Evolutionary conservation across 53 echinoderm and acorn worm species (phyloP).

Genomic region (Actinopyga echinites): DNA sequence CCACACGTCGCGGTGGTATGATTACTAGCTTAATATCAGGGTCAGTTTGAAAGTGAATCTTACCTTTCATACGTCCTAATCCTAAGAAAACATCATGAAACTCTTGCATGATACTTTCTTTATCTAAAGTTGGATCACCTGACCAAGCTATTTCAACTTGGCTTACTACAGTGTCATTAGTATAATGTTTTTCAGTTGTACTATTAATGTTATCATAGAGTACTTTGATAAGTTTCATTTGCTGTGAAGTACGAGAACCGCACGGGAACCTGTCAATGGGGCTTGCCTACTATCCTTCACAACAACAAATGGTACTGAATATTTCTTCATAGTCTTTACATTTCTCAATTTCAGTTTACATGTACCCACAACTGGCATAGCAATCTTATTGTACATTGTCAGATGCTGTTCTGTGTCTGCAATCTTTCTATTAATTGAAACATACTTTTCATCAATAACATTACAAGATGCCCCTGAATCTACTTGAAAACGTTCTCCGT

Average conservation of each 20-base stretch:
- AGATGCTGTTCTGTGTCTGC: constrained; percentile 1
- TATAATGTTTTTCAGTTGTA: not conserved
- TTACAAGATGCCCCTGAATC: constrained; percentile 53
- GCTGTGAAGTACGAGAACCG: constrained; percentile 53
- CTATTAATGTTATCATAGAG: constrained; percentile 47
- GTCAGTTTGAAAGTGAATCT: constrained; percentile 46
- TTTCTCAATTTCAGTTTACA: constrained; percentile 48
- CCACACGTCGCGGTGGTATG: constrained; percentile 35
- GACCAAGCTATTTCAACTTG: constrained; percentile 44
- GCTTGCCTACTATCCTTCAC: not conserved
- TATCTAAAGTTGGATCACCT: constrained; percentile 25
- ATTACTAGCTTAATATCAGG: constrained; percentile 32
- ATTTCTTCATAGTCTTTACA: constrained; percentile 47
- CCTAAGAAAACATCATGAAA: constrained; percentile 61
- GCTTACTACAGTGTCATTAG: constrained; percentile 23
- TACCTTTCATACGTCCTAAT: constrained; percentile 62
- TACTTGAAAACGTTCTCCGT: constrained; percentile 39
- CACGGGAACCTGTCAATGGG: constrained; percentile 8
- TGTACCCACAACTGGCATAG: constrained; percentile 7
- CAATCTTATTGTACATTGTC: not conserved
- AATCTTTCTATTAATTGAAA: not conserved
- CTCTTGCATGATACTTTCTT: not conserved
- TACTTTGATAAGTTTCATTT: constrained; percentile 55
- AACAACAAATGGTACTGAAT: constrained; percentile 51
- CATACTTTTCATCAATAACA: constrained; percentile 10